Percentiles rank a stretch among this genome's conserved stretches.
Evolutionary conservation across 2,888 invertebrate genomes (phyloP).

Genomic region (Eupithecia centaureata): DNA sequence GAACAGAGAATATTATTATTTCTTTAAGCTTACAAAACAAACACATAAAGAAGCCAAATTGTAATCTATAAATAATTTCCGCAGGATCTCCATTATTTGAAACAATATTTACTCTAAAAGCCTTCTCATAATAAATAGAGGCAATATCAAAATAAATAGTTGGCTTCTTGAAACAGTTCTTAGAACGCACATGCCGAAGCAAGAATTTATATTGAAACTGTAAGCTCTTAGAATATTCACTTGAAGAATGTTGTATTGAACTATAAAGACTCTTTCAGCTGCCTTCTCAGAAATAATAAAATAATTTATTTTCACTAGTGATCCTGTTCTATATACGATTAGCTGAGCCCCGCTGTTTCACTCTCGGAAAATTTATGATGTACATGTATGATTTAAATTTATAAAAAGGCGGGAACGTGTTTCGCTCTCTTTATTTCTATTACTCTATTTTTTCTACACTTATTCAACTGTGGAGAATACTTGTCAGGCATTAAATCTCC

Average conservation of each 20-base stretch:
- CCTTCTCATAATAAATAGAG: not conserved
- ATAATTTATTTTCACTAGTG: too few species aligned
- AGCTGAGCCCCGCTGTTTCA: too few species aligned
- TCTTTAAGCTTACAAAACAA: too few species aligned
- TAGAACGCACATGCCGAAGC: constrained; percentile 54
- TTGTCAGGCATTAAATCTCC: not conserved
- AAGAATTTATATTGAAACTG: constrained; percentile 75
- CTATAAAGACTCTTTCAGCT: constrained; percentile 5
- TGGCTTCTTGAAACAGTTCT: constrained; percentile 17
- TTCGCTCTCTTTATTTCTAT: not conserved
- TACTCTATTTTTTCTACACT: not conserved
- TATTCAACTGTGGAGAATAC: not conserved
- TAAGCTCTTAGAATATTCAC: constrained; percentile 69
- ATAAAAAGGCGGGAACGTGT: not conserved
- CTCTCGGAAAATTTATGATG: too few species aligned
- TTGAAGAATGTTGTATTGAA: constrained; percentile 53
- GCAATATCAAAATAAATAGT: not conserved
- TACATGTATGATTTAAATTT: too few species aligned
- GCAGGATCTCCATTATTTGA: not conserved
- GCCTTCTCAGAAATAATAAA: not conserved
- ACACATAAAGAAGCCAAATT: too few species aligned
- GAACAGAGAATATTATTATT: too few species aligned
- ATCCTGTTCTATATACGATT: too few species aligned
- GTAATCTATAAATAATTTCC: too few species aligned
- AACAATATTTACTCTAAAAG: not conserved